Conservation (phyloP, 2,113 vertebrate species). For the Aphelocoma coerulescens region DNA sequence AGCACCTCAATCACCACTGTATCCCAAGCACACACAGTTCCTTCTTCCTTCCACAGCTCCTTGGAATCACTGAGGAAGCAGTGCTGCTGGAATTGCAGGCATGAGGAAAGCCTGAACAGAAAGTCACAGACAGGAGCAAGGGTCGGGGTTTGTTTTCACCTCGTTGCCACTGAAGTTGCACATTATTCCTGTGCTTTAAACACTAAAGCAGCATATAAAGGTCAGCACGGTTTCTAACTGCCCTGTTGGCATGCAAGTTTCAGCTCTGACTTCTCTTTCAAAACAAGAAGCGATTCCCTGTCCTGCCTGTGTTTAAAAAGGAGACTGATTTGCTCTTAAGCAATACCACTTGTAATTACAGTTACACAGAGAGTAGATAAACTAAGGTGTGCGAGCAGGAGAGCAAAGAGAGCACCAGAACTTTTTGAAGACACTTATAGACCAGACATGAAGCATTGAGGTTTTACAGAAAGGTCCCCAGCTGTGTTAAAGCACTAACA, state of each 20-base stretch:
- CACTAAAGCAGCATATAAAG: not conserved
- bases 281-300: not conserved
- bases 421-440: not conserved
- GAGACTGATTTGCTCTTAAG: not conserved
- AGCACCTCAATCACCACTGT: not conserved
- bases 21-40: not conserved
- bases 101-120: not conserved
- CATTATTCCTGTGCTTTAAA: not conserved
- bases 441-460: not conserved
- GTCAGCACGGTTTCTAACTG: not conserved
- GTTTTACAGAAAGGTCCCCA: not conserved
- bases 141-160: not conserved
- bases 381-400: not conserved
- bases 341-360: not conserved
- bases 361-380: not conserved
- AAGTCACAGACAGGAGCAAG: not conserved
- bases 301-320: not conserved
- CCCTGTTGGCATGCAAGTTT: not conserved
- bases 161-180: not conserved
- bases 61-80: not conserved
- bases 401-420: not conserved
- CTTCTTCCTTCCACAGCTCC: not conserved
- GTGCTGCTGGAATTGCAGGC: not conserved
- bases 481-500: not conserved
- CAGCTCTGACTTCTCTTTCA: not conserved